Base-by-base conservation (phyloP, 2,888 invertebrate species). In the Tiphia femorata region DNA sequence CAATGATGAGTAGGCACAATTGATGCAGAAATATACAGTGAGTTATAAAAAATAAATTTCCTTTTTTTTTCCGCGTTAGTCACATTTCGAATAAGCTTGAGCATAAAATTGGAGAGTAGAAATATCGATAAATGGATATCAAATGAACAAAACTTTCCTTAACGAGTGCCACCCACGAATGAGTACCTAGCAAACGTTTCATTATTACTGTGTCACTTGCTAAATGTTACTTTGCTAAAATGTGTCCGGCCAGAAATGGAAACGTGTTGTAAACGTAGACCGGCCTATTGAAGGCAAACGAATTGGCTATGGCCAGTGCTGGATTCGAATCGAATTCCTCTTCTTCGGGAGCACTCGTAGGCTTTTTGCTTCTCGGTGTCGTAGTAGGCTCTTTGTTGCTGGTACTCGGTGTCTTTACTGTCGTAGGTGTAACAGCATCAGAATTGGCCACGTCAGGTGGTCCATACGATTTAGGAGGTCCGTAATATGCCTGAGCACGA, bases 241-340 rank as follows among this genome's bases (percentile, higher is more conserved):
- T 25, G 4, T 66, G 64, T 6, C 55, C 58, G 2, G 77, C 65
- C 16, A 73, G 57, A 49, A 74, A 72, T 4, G 80, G 81, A 42
- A 70, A 79, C 3, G 73, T 50, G 52, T 80, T 82, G 67, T 80
- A 78, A 4, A 82, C 68, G 58, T 81, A 82, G 37, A 82, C 74
- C 0, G 82, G 82, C 44, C 77, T 72, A 61, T 82, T 82, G 55
- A 82, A 82, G 8, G 80, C 82, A 58, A 81, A 82, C 6, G 82
- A 81, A 62, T 82, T 82, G 12, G 82, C 82, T 20, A 82, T 70
- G 33, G 82, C 82, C 6, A 82, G 56, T 0, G 80, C 78, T 0
- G 81, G 81, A 56, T 73, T 77, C 35, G 68, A 41, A 40, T 77
- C 73, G 47, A 76, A 75, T 37, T 76, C 73, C 25, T 77, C 76